Percentiles rank a stretch among this genome's conserved stretches.
These are phyloP conservation scores for Columbina picui DNA, from an alignment of 2,113 vertebrate species.

Conservation along the genomic window DNA sequence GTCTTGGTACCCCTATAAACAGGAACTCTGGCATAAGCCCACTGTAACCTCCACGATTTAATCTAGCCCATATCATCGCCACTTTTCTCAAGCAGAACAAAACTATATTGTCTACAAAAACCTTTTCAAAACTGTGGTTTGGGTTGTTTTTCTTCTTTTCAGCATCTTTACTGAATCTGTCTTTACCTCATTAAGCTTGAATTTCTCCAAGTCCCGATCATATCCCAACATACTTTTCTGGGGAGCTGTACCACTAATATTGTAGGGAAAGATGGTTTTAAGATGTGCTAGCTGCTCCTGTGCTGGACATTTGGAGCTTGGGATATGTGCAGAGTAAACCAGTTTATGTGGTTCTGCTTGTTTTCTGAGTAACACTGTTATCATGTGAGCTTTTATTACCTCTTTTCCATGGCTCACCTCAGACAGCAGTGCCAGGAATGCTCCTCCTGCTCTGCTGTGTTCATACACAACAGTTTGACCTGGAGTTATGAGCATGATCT, in stretches of 20 bases:
- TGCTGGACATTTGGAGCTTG: not conserved
- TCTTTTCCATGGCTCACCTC: not conserved
- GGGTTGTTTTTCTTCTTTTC: not conserved
- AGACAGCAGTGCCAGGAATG: not conserved
- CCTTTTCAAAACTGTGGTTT: not conserved
- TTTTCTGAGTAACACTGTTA: constrained; percentile 3
- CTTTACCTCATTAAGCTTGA: not conserved
- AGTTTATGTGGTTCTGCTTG: not conserved
- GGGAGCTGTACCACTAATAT: not conserved
- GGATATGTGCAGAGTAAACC: not conserved
- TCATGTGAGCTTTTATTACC: not conserved
- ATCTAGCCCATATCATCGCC: not conserved
- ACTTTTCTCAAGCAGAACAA: not conserved
- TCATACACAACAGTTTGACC: not conserved
- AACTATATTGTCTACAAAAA: not conserved
- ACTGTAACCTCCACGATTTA: not conserved
- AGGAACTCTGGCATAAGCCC: not conserved
- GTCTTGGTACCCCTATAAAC: not conserved
- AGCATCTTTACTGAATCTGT: not conserved
- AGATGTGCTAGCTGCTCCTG: not conserved
- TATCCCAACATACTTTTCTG: not conserved
- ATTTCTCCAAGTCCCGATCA: not conserved
- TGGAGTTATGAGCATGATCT: not conserved
- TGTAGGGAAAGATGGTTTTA: not conserved
- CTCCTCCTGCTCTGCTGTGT: not conserved